phyloP scores from a whole-genome alignment of 1,140 invertebrate genomes.

The Lordiphosa mommai region DNA sequence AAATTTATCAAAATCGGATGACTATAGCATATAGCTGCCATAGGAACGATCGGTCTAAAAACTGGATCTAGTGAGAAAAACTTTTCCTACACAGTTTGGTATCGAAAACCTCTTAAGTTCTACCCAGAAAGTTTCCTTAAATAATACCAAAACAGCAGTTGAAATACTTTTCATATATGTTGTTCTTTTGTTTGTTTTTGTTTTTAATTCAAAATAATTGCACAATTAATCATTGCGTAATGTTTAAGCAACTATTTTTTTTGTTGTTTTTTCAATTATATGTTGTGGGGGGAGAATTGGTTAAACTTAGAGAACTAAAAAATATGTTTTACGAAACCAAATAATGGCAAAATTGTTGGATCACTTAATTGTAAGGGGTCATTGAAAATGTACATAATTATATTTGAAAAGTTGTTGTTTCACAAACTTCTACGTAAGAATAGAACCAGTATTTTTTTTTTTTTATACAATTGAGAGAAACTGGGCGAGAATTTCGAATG shows the following conservation, averaged over 20 bases:
- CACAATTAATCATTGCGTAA: slow-evolving; percentile 38
- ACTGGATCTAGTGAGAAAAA: no score
- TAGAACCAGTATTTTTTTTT: slow-evolving; percentile 27
- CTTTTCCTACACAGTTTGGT: no score
- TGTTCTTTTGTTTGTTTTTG: neutral
- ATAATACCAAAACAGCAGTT: neutral
- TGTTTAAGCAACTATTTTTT: slow-evolving; percentile 25
- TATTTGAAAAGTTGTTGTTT: slow-evolving; percentile 36
- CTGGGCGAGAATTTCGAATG: slow-evolving; percentile 37
- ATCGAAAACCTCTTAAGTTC: no score
- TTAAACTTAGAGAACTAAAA: slow-evolving; percentile 55
- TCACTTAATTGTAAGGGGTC: slow-evolving; percentile 62
- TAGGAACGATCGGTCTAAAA: no score
- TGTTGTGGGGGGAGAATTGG: no score
- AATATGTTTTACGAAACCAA: slow-evolving; percentile 63
- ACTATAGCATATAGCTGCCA: no score
- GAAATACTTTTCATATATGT: slow-evolving; percentile 19
- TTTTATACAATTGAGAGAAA: slow-evolving; percentile 58
- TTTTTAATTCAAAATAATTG: slow-evolving; percentile 40
- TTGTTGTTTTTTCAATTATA: no score
- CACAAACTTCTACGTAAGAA: slow-evolving; percentile 35
- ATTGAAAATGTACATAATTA: slow-evolving; percentile 55
- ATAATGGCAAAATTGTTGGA: slow-evolving; percentile 49
- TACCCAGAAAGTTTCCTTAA: neutral
- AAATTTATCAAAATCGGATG: no score